These are phyloP conservation scores for Ichneumon xanthorius DNA, from an alignment of 2,888 invertebrate species.

Conservation along the genomic window DNA sequence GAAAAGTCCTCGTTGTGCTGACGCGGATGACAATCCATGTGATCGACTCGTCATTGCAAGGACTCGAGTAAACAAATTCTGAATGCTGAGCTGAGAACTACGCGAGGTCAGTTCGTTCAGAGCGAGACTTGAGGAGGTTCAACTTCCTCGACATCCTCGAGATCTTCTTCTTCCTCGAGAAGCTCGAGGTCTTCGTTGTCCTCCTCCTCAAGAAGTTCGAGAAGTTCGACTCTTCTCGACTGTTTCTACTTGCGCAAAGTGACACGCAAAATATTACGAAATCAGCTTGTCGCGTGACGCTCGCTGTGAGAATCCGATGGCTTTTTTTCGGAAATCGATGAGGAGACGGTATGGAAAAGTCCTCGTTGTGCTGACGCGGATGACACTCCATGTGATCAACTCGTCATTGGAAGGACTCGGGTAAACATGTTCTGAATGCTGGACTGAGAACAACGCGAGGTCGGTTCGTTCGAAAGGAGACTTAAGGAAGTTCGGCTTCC, in stretches of 20 bases:
- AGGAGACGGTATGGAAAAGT: neutral
- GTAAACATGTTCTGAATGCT: too few relatives aligned
- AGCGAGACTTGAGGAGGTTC: too few relatives aligned
- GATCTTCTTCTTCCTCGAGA: too few relatives aligned
- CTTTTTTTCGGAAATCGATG: neutral
- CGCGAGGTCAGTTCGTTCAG: too few relatives aligned
- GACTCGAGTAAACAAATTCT: too few relatives aligned
- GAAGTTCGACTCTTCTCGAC: neutral
- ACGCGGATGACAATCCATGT: constrained; percentile 43
- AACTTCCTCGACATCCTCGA: too few relatives aligned
- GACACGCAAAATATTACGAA: neutral
- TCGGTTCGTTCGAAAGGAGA: too few relatives aligned
- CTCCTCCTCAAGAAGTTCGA: too few relatives aligned
- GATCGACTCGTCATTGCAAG: neutral
- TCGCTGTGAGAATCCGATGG: neutral
- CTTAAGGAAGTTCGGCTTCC: too few relatives aligned
- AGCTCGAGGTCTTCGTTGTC: too few relatives aligned
- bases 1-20: constrained; percentile 25
- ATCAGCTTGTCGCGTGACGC: neutral
- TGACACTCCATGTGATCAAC: constrained; percentile 32
- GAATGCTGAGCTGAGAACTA: too few relatives aligned
- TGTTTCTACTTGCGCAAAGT: neutral
- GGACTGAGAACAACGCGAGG: too few relatives aligned
- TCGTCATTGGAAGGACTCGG: neutral
- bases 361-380: constrained; percentile 33